Conservation (phyloP, 1,140 invertebrate genomes). For the Daktulosphaira vitifoliae region DNA sequence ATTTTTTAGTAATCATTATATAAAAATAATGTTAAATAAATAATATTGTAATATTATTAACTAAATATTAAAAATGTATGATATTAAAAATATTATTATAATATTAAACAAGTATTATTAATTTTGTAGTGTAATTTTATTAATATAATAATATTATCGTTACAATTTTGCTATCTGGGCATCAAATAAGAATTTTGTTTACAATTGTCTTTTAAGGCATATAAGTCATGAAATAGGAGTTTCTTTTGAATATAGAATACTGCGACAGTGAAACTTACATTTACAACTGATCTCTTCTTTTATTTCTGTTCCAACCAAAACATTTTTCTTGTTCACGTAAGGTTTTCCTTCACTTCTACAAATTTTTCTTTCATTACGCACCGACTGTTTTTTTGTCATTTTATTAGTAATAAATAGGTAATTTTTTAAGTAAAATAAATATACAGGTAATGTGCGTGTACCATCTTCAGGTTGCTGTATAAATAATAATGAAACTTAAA, state of each 20-base stretch:
- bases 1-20: too few species aligned
- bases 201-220: constrained; percentile 5
- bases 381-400: constrained; percentile 5
- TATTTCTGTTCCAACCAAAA: constrained; percentile 3
- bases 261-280: constrained; percentile 11
- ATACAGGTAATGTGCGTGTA: too few species aligned
- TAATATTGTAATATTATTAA: too few species aligned
- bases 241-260: constrained; percentile 4
- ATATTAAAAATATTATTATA: too few species aligned
- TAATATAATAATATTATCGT: too few species aligned
- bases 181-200: constrained; percentile 3
- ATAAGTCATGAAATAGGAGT: constrained; percentile 7
- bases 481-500: too few species aligned
- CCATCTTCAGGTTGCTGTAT: too few species aligned
- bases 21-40: too few species aligned
- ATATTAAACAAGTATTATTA: too few species aligned
- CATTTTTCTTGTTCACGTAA: constrained; percentile 3
- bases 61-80: too few species aligned
- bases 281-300: constrained; percentile 8
- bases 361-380: constrained; percentile 8
- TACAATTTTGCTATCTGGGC: too few species aligned
- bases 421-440: constrained; percentile 1
- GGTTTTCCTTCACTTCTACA: constrained; percentile 9
- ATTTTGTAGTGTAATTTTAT: too few species aligned
- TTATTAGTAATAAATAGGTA: constrained; percentile 6